Base-by-base conservation (phyloP, 2,888 invertebrate genomes). In the Ormia ochracea region DNA sequence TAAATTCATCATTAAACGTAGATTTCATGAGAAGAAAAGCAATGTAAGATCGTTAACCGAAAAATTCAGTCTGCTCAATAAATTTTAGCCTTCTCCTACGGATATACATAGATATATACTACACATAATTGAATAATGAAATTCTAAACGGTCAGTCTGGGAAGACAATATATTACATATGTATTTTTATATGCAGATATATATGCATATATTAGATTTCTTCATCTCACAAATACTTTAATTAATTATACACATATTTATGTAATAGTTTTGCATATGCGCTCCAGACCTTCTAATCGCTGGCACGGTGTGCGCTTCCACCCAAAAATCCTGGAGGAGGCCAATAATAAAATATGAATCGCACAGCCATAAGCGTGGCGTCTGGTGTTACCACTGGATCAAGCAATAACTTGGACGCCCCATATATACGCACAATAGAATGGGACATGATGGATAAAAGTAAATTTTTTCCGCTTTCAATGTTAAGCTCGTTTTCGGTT, bases 361-460 rank as follows among this genome's bases (percentile, higher is more conserved):
- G 80, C 21, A 68, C 72, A 14, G 72, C 76, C 21, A 83, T 86
- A 50, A 82, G 84, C 58, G 84, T 85, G 52, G 76, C 84, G 28
- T 76, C 82, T 9, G 82, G 82, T 33, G 80, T 83, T 21, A 81
- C 82, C 26, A 74, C 80, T 58, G 83, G 82, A n/a, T 76, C 83
- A 0, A 78, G 69, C 28, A 81, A 69, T 28, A 82, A 79, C 12
- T 82, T 84, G 74, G 86, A 86, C 45, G 83, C 86, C 21, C 82
- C 85, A 83, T 92, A 93, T 68, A 94, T 96, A 80, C 94, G 93
- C 26, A 97, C 95, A 5, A 97, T 99, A 81, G 98, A 99, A 90
- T 96, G 98, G 96, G 93, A 97, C 83, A 99, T 99, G 98, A 96
- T 99, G 97, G 96, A 99, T 89, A 98, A 97, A 86, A 92, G 92